A percentile compares a stretch with the other conserved stretches of the same genome.
phyloP scores from a whole-genome alignment of 2,113 vertebrate species.

The Upupa epops region DNA sequence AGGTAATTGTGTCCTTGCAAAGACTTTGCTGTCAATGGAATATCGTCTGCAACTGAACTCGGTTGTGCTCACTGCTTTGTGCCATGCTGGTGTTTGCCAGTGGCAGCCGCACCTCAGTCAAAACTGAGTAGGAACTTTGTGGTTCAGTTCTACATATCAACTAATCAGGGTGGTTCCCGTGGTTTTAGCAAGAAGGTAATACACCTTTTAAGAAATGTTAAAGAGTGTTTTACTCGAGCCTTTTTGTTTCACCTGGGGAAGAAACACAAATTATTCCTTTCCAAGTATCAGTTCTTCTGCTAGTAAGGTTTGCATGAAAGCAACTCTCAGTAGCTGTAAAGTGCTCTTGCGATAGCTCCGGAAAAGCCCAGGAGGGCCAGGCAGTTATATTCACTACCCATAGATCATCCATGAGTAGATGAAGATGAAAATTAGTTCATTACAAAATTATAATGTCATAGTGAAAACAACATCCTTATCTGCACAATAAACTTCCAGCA shows the following conservation, averaged over 20 bases:
- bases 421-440: slow-evolving; percentile 8
- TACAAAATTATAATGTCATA: not conserved
- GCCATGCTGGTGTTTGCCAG: not conserved
- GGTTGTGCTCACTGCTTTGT: not conserved
- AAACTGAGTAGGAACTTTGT: not conserved
- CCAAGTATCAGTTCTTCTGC: not conserved
- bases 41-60: not conserved
- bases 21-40: not conserved
- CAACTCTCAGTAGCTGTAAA: not conserved
- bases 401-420: not conserved
- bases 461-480: not conserved
- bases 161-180: not conserved
- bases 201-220: not conserved
- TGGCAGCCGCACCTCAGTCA: not conserved
- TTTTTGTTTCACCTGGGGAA: not conserved
- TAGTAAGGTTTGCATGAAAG: not conserved
- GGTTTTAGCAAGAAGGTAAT: not conserved
- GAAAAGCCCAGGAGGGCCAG: not conserved
- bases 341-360: not conserved
- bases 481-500: not conserved
- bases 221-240: not conserved
- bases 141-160: not conserved
- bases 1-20: not conserved
- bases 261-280: not conserved
- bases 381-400: not conserved